Evolutionary conservation across 2,113 vertebrate genomes (phyloP).

Genomic region (Sturnus vulgaris): DNA sequence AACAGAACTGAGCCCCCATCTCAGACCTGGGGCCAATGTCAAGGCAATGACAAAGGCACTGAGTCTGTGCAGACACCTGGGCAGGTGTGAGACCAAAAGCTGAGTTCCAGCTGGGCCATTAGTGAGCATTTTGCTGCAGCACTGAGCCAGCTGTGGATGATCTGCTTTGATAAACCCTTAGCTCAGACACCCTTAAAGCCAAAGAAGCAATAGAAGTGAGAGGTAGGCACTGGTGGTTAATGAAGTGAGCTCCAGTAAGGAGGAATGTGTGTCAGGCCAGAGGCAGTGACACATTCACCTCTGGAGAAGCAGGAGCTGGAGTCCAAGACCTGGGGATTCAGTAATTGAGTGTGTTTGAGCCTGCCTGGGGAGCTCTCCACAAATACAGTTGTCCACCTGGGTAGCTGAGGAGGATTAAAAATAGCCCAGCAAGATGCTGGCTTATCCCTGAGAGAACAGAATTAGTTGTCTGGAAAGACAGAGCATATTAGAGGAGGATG

Average conservation of each 20-base stretch:
- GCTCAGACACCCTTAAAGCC: not conserved
- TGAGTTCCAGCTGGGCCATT: constrained; percentile 4
- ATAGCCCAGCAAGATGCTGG: not conserved
- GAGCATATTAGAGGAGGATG: not conserved
- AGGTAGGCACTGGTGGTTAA: not conserved
- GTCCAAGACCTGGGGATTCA: not conserved
- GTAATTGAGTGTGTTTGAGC: constrained; percentile 21
- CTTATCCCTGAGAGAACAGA: constrained; percentile 3
- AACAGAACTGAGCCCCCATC: not conserved
- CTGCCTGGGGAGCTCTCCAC: not conserved
- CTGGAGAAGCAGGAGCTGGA: not conserved
- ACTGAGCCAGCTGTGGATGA: not conserved
- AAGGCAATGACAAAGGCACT: not conserved
- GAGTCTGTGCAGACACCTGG: not conserved
- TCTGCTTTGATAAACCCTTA: constrained; percentile 15
- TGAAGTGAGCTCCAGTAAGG: constrained; percentile 4
- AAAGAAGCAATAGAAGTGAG: not conserved
- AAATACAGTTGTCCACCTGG: not conserved
- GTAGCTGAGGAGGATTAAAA: constrained; percentile 14
- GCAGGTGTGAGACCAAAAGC: not conserved
- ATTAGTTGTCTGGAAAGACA: constrained; percentile 20
- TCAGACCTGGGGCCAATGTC: not conserved
- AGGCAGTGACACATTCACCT: not conserved
- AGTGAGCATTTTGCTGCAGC: not conserved
- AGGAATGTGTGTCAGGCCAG: constrained; percentile 7